Evolutionary conservation across 2,797 vertebrate genomes (phyloP), one percentile per base, ranked within the genome.

Genomic region (Vultur gryphus): DNA sequence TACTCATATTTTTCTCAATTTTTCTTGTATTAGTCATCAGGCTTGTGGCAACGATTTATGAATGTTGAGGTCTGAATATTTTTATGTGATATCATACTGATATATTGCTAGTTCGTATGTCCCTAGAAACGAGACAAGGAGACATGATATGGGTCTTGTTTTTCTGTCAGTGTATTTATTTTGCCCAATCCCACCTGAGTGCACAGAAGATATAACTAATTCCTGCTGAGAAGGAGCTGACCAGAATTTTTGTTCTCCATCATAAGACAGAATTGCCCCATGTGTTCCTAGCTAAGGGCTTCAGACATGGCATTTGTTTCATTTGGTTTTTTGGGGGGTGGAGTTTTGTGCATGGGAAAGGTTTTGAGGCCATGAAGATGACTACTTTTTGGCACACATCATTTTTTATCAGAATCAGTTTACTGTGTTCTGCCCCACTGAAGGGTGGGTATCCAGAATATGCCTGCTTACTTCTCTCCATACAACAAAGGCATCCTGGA

Each of bases 381-480:
- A 10, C n/a, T 70, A 5, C 28, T 29, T 85, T 77, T 62, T 66
- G 39, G 10, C 25, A 59, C 13, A 33, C 0, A 3, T 29, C 2
- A 17, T 59, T 70, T 66, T 67, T 52, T 48, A 21, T 43, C 18
- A 48, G 35, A 48, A 6, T 64, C 2, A 3, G 16, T 89, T 84
- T 52, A 20, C 20, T 46, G 1, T 0, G 0, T 73, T 69, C 67
- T 65, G 16, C 8, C 15, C 7, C 43, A 20, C 25, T 66, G 44
- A 89, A 73, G 21, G 9, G 10, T 58, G 28, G 2, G 1, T 43
- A 8, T 37, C 17, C 9, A 37, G 31, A 35, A 25, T 7, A 44
- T 44, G 9, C 5, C 17, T 78, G 8, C 28, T 70, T 58, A 24
- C 31, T 83, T 82, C n/a, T 77, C 35, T 73, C 61, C 9, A 11